Percentiles rank a stretch among this genome's conserved stretches.
These are phyloP conservation scores for Hirtodrosophila confusa DNA, from an alignment of 2,888 invertebrate genomes.

Conservation along the genomic window DNA sequence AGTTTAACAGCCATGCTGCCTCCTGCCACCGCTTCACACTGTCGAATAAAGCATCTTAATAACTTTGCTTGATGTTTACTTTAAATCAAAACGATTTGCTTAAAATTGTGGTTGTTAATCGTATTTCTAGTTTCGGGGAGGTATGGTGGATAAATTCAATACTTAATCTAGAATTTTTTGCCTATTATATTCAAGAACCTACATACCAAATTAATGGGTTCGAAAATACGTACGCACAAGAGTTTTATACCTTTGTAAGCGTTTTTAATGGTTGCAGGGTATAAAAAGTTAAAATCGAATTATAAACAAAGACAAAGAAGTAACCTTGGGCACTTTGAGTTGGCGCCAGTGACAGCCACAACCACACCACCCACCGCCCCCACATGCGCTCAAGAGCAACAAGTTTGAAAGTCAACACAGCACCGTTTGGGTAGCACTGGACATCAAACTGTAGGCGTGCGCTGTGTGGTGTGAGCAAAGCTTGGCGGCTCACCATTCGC, in stretches of 20 bases:
- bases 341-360: slow-evolving; percentile 24
- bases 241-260: not conserved
- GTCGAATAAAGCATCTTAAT: no score
- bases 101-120: no score
- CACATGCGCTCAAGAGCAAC: slow-evolving; percentile 49
- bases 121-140: no score
- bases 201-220: no score
- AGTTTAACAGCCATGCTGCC: no score
- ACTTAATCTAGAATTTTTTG: no score
- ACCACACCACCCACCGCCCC: slow-evolving; percentile 2
- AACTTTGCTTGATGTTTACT: no score
- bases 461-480: slow-evolving; percentile 23
- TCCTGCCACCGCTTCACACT: no score
- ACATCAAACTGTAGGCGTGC: slow-evolving; percentile 46
- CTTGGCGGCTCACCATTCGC: not conserved
- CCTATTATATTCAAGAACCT: no score
- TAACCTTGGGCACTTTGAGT: slow-evolving; percentile 48
- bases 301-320: slow-evolving; percentile 19
- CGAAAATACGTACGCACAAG: no score
- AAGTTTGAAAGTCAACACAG: slow-evolving; percentile 48
- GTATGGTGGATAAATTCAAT: no score
- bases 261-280: not conserved
- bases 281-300: slow-evolving; percentile 2
- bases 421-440: slow-evolving; percentile 33
- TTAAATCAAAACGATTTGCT: no score